Conservation (phyloP, 2,797 vertebrate species). For the Botia almorhae region DNA sequence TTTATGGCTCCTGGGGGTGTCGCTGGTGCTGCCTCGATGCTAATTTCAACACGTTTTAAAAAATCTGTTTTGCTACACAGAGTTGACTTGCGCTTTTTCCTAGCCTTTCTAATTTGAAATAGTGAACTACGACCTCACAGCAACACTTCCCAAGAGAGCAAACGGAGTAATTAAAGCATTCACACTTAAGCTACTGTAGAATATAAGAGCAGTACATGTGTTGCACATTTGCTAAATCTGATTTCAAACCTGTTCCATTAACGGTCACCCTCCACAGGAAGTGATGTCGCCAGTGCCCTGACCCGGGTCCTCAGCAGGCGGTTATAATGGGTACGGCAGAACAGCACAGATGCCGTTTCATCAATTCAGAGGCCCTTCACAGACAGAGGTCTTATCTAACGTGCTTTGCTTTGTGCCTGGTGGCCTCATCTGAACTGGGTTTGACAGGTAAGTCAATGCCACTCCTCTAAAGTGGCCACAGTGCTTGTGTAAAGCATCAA, state of each 20-base stretch:
- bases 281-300: constrained; percentile 2
- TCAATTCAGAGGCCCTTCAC: constrained; percentile 15
- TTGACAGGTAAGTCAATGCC: constrained; percentile 36
- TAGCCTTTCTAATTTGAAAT: background rate
- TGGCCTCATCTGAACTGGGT: constrained; percentile 10
- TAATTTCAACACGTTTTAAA: constrained; percentile 12
- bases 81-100: background rate
- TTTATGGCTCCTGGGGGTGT: background rate
- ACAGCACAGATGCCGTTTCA: constrained; percentile 20
- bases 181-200: background rate
- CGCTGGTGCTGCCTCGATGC: background rate
- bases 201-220: background rate
- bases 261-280: background rate
- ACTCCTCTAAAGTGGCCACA: constrained; percentile 14
- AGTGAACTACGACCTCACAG: background rate
- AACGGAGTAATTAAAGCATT: background rate
- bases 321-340: background rate
- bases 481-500: constrained; percentile 28
- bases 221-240: background rate
- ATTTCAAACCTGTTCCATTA: background rate
- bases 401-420: background rate
- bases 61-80: background rate
- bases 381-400: constrained; percentile 8
- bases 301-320: constrained; percentile 3
- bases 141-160: background rate